These are phyloP conservation scores for Pterophyllum scalare DNA, from an alignment of 2,113 vertebrate genomes.

Conservation along the genomic window DNA sequence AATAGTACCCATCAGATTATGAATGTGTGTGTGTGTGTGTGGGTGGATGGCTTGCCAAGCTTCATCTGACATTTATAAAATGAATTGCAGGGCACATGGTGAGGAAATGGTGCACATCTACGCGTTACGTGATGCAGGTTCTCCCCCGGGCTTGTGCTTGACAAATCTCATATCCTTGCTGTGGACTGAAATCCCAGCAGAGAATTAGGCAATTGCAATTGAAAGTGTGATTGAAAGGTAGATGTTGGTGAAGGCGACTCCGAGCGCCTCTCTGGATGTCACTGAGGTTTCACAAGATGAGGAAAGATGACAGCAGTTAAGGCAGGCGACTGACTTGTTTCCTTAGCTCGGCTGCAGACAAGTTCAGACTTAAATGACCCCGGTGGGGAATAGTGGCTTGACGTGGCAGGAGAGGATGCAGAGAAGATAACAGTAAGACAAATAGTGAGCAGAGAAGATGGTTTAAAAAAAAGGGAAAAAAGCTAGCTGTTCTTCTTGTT, in stretches of 20 bases:
- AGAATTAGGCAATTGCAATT: conserved; percentile 52
- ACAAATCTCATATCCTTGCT: conserved; percentile 50
- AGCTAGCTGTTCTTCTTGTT: not conserved
- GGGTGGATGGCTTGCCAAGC: conserved; percentile 41
- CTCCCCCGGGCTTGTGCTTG: conserved; percentile 20
- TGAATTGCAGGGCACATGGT: conserved; percentile 54
- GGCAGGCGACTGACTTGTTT: conserved; percentile 29
- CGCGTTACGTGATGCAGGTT: conserved; percentile 31
- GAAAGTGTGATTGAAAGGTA: conserved; percentile 57
- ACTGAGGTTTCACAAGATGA: conserved; percentile 35
- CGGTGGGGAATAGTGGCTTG: conserved; percentile 5
- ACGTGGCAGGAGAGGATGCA: not conserved
- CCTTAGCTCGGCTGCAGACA: conserved; percentile 24
- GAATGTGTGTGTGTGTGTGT: conserved; percentile 14
- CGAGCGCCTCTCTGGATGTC: conserved; percentile 31
- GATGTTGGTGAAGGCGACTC: conserved; percentile 6
- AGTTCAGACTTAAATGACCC: conserved; percentile 38
- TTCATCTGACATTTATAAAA: conserved; percentile 79
- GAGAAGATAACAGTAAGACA: not conserved
- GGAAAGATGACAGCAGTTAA: conserved; percentile 52
- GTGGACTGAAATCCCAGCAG: conserved; percentile 12
- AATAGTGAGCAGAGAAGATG: not conserved
- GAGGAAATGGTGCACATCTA: conserved; percentile 40
- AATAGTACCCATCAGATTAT: conserved; percentile 69
- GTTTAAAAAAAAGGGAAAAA: not conserved